Evolutionary conservation across 2,888 invertebrate genomes (phyloP).

Genomic region (Poecilobothrus nobilitatus): DNA sequence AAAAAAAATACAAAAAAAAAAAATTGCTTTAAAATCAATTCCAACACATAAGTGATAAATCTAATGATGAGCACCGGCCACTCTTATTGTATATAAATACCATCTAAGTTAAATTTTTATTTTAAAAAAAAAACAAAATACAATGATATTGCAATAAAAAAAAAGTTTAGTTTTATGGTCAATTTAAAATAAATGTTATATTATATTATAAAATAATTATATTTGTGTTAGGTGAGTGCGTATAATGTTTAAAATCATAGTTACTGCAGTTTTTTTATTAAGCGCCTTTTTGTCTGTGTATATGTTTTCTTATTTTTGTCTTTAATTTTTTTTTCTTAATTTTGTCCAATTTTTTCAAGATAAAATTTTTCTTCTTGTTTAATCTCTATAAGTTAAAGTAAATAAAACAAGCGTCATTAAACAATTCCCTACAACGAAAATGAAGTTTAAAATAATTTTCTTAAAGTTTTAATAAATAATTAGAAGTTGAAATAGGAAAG

Average conservation of each 20-base stretch:
- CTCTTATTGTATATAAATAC: neutral
- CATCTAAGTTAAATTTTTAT: neutral
- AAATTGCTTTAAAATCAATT: neutral
- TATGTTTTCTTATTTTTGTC: neutral
- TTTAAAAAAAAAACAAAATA: neutral
- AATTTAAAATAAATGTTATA: neutral
- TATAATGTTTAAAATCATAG: neutral
- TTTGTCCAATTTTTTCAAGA: too few species aligned
- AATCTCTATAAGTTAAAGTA: too few species aligned
- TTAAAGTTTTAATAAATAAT: too few species aligned
- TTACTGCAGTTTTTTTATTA: neutral
- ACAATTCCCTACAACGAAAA: too few species aligned
- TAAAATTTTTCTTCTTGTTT: too few species aligned
- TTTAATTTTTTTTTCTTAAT: too few species aligned
- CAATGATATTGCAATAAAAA: neutral
- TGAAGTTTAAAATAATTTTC: too few species aligned
- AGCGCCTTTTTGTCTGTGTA: neutral
- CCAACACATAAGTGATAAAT: neutral
- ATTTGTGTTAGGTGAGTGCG: neutral
- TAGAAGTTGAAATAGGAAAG: too few species aligned
- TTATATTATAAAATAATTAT: neutral
- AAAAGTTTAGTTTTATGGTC: neutral
- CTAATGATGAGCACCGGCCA: constrained; percentile 6
- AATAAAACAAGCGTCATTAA: neutral
- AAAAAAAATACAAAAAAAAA: neutral